Base-by-base conservation (phyloP, 1,140 invertebrate genomes). In the Andricus grossulariae region DNA sequence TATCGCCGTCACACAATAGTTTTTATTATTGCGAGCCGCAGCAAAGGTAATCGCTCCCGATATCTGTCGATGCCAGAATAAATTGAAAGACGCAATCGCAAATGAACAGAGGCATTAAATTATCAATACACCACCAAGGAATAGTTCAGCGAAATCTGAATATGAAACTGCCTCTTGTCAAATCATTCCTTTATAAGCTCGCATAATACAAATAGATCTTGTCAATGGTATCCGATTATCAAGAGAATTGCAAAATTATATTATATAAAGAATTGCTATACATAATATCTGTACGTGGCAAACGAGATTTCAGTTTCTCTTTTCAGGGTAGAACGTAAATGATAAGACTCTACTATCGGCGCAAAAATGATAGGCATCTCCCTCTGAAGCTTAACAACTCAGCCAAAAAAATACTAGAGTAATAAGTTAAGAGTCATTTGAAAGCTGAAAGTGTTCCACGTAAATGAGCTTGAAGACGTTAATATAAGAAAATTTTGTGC, bases 211-310 rank as follows among this genome's bases (percentile, higher is more conserved):
- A 45, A 45, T 45, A 45, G 39, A 45, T 45, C 8, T 45, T 45
- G 7, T 11, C 7, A 45, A 11, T 10, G 10, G 10, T 45, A 45
- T 45, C 39, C 39, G 10, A 45, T 11, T 45, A 10, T 45, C 1
- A 45, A 8, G 6, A 10, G 39, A 45, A 45, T 45, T 45, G 7
- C 0, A 45, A 45, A 45, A 45, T 45, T 45, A 45, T 11, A 45
- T 45, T 45, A 45, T 57, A 75, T 75, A 19, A 51, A 72, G 73
- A 76, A 80, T 73, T 80, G 76, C 74, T 66, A 78, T 73, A 57
- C 74, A 73, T 73, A 73, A 80, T 79, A 66, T 71, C 39, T n/a
- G n/a, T 45, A 70, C 54, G 52, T 57, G 50, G 54, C 75, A 55
- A 15, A 50, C 71, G 57, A 18, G 57, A 66, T 21, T 66, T 18